Evolutionary conservation across 2,888 invertebrate species (phyloP).

Genomic region (Smittia aterrima): DNA sequence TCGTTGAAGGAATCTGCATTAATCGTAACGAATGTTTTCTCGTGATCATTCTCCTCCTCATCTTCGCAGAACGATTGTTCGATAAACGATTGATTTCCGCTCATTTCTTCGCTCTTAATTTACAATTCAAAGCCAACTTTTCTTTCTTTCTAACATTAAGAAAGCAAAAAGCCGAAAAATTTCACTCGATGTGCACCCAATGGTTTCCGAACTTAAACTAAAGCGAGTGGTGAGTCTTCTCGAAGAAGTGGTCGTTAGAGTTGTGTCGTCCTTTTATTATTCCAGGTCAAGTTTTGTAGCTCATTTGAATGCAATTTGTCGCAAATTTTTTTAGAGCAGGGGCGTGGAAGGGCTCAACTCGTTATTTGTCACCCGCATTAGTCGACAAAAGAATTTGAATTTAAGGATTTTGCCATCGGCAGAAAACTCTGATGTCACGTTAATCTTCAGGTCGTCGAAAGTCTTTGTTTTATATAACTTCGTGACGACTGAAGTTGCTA

Average conservation of each 20-base stretch:
- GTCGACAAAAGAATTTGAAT: no score
- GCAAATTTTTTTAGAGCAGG: not conserved
- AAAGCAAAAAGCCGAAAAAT: no score
- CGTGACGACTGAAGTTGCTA: no score
- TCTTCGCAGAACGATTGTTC: not conserved
- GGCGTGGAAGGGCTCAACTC: not conserved
- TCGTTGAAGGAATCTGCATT: slow-evolving; percentile 28
- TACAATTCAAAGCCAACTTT: not conserved
- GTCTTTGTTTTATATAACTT: no score
- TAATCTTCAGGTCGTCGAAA: no score
- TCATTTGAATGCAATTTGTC: slow-evolving; percentile 3
- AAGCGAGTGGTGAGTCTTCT: not conserved
- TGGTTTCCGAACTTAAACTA: not conserved
- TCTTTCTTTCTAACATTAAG: not conserved
- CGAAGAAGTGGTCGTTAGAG: not conserved
- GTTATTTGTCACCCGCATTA: no score
- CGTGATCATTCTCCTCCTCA: not conserved
- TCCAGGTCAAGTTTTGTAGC: not conserved
- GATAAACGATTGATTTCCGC: not conserved
- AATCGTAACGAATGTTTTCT: slow-evolving; percentile 24
- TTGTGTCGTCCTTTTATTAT: not conserved
- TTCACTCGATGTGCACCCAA: not conserved
- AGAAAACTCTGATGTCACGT: no score
- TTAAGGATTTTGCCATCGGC: no score
- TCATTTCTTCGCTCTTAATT: not conserved